These are phyloP conservation scores for Molorchus minor DNA, from an alignment of 2,888 invertebrate genomes.

Conservation along the genomic window DNA sequence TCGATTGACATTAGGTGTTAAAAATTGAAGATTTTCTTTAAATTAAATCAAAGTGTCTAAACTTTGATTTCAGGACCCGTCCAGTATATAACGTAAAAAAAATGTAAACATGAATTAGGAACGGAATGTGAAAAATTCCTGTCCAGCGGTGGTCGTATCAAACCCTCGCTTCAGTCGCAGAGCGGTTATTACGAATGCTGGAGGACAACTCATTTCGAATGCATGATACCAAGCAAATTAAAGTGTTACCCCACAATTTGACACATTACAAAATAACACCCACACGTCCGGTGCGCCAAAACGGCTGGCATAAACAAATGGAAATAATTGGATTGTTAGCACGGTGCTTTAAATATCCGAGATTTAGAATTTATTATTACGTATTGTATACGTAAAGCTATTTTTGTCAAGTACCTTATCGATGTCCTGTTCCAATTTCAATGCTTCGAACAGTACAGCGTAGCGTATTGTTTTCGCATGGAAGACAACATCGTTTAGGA, in stretches of 20 bases:
- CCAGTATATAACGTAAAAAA: too few species aligned
- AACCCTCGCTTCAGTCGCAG: constrained; percentile 6
- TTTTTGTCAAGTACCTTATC: not conserved
- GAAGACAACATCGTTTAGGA: too few species aligned
- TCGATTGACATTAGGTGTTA: too few species aligned
- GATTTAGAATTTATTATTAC: not conserved
- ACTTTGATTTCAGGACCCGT: too few species aligned
- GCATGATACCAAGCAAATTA: constrained; percentile 44
- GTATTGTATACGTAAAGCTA: not conserved
- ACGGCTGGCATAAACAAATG: constrained; percentile 33
- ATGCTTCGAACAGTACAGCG: too few species aligned
- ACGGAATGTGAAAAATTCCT: too few species aligned
- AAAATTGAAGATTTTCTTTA: too few species aligned
- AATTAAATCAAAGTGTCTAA: too few species aligned
- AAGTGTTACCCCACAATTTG: constrained; percentile 45
- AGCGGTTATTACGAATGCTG: constrained; percentile 40
- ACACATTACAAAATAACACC: constrained; percentile 41
- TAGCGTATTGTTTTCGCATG: too few species aligned
- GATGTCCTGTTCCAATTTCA: not conserved
- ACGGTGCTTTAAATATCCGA: constrained; percentile 3
- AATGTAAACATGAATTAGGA: too few species aligned
- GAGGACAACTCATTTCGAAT: constrained; percentile 46
- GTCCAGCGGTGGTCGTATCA: not conserved
- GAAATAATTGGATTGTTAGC: constrained; percentile 13
- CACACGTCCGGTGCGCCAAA: constrained; percentile 29